These are phyloP conservation scores for Lepus americanus DNA, from an alignment of 2,113 vertebrate species.

Conservation along the genomic window DNA sequence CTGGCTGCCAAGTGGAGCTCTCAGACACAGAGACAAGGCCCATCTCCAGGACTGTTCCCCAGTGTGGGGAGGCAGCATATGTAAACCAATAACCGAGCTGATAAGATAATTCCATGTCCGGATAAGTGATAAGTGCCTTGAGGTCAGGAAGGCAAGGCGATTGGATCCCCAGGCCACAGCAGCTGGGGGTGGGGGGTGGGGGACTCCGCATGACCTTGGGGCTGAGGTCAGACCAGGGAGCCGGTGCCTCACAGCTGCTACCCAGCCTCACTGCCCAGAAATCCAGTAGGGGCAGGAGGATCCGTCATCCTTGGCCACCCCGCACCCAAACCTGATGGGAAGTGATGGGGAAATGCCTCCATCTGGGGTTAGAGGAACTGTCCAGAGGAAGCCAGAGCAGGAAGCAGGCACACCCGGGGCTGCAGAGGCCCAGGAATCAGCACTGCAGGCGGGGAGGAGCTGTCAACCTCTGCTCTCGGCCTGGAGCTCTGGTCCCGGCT, in stretches of 20 bases:
- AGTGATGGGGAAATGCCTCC: not conserved
- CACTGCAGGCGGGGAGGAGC: not conserved
- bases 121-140: not conserved
- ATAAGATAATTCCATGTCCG: constrained; percentile 25
- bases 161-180: not conserved
- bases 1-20: not conserved
- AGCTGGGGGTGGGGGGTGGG: not conserved
- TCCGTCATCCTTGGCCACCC: not conserved
- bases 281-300: not conserved
- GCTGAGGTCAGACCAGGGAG: not conserved
- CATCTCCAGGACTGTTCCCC: not conserved
- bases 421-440: not conserved
- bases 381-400: not conserved
- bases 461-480: not conserved
- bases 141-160: not conserved
- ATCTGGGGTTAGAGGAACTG: not conserved
- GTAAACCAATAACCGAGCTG: not conserved
- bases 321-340: not conserved
- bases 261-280: not conserved
- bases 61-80: not conserved
- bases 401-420: not conserved
- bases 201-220: not conserved
- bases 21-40: not conserved
- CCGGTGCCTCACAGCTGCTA: not conserved
- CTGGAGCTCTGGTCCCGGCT: not conserved